Evolutionary conservation across 1,140 invertebrate species (phyloP), one percentile per base, ranked within the genome.

Genomic region (Carposina sasakii): DNA sequence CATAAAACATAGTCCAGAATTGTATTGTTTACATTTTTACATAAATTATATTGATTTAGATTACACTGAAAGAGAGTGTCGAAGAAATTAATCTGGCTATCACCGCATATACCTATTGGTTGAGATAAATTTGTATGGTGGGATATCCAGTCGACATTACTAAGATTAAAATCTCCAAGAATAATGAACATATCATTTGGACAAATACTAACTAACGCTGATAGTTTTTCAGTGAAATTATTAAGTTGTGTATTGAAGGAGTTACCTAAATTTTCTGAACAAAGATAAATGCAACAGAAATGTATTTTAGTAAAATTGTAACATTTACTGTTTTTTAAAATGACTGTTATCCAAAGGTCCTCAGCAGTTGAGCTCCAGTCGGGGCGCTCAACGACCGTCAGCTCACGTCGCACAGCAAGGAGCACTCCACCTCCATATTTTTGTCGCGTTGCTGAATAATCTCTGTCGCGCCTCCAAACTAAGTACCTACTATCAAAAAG

Each of bases 401-500:
- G 26, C 4, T 50, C 28, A 3, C 48, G 47, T 4, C 20, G 8
- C 8, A 37, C 37, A 26, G 47, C 47, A 1, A 49, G 12, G 13
- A 41, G 22, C 6, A 40, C 36, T 10, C 47, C 47, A 16, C 37
- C 36, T 10, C 47, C 47, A 19, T 12, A 21, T n/a, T 13, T 16
- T 17, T 49, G 36, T 1, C 19, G 13, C 6, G 52, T 54, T 3
- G 2, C 10, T 1, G n/a, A 3, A 31, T 54, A 54, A 13, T 54
- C 33, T 1, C 52, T 20, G 40, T 54, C 52, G 21, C 52, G 46
- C 16, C 52, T 36, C 31, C 40, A 48, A 13, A 54, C 46, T 2
- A 37, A 1, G 22, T 48, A 54, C 6, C 52, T 39, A 21, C 15
- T 23, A 40, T 54, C 52, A 48, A 54, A 44, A 4, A 48, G 8